A percentile compares a stretch with the other conserved stretches of the same genome.
These are phyloP conservation scores for Agrochola circellaris DNA, from an alignment of 2,888 invertebrate species.

Conservation along the genomic window DNA sequence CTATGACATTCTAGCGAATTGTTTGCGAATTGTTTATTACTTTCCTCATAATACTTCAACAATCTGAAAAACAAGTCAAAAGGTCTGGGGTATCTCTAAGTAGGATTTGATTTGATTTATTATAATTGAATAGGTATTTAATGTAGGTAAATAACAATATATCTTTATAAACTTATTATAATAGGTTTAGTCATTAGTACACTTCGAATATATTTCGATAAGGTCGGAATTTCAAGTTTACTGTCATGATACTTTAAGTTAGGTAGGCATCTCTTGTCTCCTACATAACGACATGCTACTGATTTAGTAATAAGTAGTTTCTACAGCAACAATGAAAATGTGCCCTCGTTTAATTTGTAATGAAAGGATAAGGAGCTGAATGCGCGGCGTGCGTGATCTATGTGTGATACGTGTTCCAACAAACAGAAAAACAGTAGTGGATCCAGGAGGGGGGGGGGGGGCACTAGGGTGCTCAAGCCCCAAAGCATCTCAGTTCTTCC, in stretches of 20 bases:
- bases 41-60: neutral
- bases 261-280: neutral
- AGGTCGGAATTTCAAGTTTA: neutral
- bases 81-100: neutral
- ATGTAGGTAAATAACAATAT: neutral
- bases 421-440: neutral
- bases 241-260: neutral
- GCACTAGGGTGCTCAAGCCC: no score
- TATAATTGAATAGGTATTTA: neutral
- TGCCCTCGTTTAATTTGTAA: constrained; percentile 23
- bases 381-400: constrained; percentile 37
- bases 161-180: constrained; percentile 2
- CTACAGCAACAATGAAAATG: constrained; percentile 10
- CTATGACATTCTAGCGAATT: neutral
- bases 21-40: constrained; percentile 3
- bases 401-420: constrained; percentile 22
- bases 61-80: constrained; percentile 17
- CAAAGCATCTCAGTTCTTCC: no score
- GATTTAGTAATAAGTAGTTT: neutral
- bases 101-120: neutral
- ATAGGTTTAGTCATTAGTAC: constrained; percentile 20
- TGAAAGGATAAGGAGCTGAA: constrained; percentile 20
- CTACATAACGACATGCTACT: neutral
- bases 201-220: constrained; percentile 12
- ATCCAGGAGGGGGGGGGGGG: no score